Percentiles rank a stretch among this genome's conserved stretches.
Conservation (phyloP, 2,797 vertebrate genomes). For the Odontamblyopus lacepedii region DNA sequence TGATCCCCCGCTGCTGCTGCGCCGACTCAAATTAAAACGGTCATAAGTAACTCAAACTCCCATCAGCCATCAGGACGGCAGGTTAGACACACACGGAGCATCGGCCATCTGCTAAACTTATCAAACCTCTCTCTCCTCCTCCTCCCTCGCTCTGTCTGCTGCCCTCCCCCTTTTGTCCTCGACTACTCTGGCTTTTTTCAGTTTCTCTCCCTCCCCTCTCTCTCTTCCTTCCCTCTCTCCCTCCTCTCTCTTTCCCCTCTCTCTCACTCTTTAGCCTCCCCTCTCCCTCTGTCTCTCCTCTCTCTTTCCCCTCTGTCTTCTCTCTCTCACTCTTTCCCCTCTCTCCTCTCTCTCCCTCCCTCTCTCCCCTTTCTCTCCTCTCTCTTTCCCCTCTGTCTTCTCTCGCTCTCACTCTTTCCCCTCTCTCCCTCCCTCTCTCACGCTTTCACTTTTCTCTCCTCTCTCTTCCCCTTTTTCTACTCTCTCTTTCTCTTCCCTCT, state of each 20-base stretch:
- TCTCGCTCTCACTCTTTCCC: no score
- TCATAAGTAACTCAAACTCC: conserved; percentile 38
- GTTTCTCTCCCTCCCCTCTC: neutral
- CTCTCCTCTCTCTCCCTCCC: conserved; percentile 6
- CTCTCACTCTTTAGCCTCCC: no score
- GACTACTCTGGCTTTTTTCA: neutral
- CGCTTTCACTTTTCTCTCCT: neutral
- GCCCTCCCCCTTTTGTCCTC: neutral
- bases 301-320: no score
- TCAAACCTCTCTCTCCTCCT: conserved; percentile 42
- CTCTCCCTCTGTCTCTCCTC: neutral
- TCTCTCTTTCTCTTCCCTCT: no score
- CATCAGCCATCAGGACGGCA: conserved; percentile 36
- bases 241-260: neutral
- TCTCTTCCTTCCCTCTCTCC: neutral
- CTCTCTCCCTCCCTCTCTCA: no score
- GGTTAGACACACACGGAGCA: conserved; percentile 23
- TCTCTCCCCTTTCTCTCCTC: neutral
- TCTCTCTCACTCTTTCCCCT: neutral
- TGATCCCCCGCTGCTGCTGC: conserved; percentile 25
- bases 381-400: neutral
- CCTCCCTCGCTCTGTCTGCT: conserved; percentile 9
- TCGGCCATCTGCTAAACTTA: conserved; percentile 76
- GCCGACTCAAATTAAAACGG: conserved; percentile 38
- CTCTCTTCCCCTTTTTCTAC: neutral